Evolutionary conservation across 1,140 invertebrate species (phyloP).

Genomic region (silkworm (Bombyx mori)): ASM3026992v2 NC_085107.1:10309001-10309500

Average conservation of each 20-base stretch:
- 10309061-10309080: too few relatives aligned
- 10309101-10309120: constrained; percentile 8
- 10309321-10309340: constrained; percentile 3
- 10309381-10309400: constrained; percentile 4
- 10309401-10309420: constrained; percentile 4
- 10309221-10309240: not conserved
- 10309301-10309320: constrained; percentile 2
- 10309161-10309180: constrained; percentile 6
- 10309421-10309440: constrained; percentile 3
- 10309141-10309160: constrained; percentile 7
- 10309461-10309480: constrained; percentile 4
- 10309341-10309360: constrained; percentile 3
- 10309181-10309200: not conserved
- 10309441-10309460: constrained; percentile 4
- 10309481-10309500: constrained; percentile 6
- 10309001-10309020: constrained; percentile 12
- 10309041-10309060: constrained; percentile 2
- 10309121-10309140: constrained; percentile 6
- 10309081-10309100: not conserved
- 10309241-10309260: constrained; percentile 3
- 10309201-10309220: not conserved
- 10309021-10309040: constrained; percentile 10
- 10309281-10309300: not conserved
- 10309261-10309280: not conserved
- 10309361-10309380: constrained; percentile 2